Conservation (phyloP, 2,797 vertebrate species). For the Lithobates pipiens region DNA sequence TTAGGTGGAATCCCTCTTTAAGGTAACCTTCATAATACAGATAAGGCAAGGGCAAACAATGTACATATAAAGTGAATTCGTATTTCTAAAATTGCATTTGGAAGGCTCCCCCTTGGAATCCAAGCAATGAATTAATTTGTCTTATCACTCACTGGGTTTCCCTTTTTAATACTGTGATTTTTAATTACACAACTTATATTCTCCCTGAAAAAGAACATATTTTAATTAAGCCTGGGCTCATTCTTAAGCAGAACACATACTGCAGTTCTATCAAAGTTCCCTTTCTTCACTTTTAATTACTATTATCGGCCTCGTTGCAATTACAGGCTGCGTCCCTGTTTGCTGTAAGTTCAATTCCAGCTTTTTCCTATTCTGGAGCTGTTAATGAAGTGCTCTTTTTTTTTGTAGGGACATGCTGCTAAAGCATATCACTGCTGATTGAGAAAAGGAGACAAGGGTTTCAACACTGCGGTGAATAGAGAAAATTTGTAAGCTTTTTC, state of each 20-base stretch:
- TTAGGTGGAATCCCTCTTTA: too few relatives aligned
- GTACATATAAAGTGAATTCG: not conserved
- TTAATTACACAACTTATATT: not conserved
- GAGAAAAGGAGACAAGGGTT: not conserved
- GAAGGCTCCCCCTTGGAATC: not conserved
- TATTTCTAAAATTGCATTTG: not conserved
- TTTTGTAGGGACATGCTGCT: slow-evolving; percentile 1
- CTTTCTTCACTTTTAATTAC: slow-evolving; percentile 38
- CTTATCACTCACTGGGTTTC: not conserved
- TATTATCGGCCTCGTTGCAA: slow-evolving; percentile 22
- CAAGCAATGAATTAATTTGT: not conserved
- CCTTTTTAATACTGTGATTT: not conserved
- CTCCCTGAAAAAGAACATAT: not conserved
- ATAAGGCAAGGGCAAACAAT: not conserved
- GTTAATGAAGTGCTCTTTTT: slow-evolving; percentile 23
- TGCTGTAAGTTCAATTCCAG: slow-evolving; percentile 28
- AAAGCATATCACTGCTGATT: slow-evolving; percentile 6
- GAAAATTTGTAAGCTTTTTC: not conserved
- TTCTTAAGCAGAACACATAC: slow-evolving; percentile 10
- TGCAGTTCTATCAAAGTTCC: slow-evolving; percentile 8
- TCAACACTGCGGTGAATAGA: slow-evolving; percentile 1
- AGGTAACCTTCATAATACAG: not conserved
- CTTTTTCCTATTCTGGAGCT: slow-evolving; percentile 12
- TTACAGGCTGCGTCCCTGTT: slow-evolving; percentile 33
- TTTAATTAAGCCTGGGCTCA: slow-evolving; percentile 21